Conservation (phyloP, 2,888 invertebrate genomes). For the Linhomoeus sp. region DNA sequence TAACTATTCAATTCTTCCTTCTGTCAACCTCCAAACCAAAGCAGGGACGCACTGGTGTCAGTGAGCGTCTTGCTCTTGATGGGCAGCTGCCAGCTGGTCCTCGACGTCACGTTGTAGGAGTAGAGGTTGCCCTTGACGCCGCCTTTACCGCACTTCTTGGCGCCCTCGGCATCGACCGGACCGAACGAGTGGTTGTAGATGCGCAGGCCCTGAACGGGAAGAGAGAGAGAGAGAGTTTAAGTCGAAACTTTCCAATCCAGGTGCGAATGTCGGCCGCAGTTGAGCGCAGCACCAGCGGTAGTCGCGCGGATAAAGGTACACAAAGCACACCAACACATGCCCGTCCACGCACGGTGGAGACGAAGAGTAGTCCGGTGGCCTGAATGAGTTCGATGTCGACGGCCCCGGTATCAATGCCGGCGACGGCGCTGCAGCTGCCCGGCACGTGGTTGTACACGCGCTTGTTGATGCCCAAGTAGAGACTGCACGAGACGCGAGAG, state of each 20-base stretch:
- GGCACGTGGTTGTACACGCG: conserved; percentile 8
- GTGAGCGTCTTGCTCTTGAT: background rate
- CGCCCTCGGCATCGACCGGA: too few relatives aligned
- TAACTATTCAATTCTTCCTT: too few relatives aligned
- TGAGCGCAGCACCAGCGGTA: too few relatives aligned
- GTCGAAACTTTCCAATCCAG: background rate
- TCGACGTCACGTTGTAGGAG: conserved; percentile 5
- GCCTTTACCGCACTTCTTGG: background rate
- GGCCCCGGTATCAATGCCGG: conserved; percentile 6
- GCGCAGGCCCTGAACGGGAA: background rate
- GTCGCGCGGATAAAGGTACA: too few relatives aligned
- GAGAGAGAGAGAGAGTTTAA: background rate
- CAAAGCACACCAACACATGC: too few relatives aligned
- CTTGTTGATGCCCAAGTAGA: conserved; percentile 8
- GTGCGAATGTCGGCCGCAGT: too few relatives aligned
- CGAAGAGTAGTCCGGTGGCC: background rate
- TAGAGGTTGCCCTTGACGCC: conserved; percentile 3
- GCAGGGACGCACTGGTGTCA: too few relatives aligned
- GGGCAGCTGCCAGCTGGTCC: conserved; percentile 5
- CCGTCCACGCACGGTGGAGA: background rate
- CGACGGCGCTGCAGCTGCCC: conserved; percentile 5
- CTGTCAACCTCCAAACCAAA: too few relatives aligned
- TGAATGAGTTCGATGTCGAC: conserved; percentile 5
- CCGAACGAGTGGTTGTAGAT: conserved; percentile 1
- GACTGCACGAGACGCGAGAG: too few relatives aligned